A percentile compares a stretch with the other conserved stretches of the same genome.
Evolutionary conservation across 2,797 vertebrate species (phyloP).

Genomic region (Sebastes diaconus): DNA sequence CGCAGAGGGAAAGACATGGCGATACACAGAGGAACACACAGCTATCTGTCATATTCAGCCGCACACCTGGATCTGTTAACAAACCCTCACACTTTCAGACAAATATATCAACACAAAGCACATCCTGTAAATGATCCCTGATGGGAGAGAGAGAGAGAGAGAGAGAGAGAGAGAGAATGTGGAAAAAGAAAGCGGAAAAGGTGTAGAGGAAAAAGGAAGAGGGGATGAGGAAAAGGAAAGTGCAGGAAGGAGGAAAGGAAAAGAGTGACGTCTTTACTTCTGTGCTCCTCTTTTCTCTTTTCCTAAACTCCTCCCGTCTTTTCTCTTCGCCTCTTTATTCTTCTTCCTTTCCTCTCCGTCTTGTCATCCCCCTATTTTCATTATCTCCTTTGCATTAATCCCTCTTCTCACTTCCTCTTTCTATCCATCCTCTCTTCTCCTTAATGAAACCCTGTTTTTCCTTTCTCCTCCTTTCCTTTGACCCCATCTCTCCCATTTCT

Average conservation of each 20-base stretch:
- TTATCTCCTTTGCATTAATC: not conserved
- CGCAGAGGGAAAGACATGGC: not conserved
- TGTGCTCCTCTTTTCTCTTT: not conserved
- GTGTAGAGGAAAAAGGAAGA: no score
- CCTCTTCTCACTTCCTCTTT: not conserved
- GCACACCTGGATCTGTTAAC: conserved; percentile 21
- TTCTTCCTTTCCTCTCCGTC: no score
- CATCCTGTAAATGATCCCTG: not conserved
- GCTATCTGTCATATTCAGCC: conserved; percentile 24
- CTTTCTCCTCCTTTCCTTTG: not conserved
- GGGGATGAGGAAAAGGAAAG: not conserved
- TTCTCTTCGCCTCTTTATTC: no score
- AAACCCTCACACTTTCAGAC: not conserved
- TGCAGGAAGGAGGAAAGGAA: not conserved
- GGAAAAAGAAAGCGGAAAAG: not conserved
- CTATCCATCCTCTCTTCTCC: not conserved
- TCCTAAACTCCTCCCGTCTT: no score
- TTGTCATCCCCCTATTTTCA: not conserved
- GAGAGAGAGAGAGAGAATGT: no score
- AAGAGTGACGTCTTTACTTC: not conserved
- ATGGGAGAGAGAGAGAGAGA: not conserved
- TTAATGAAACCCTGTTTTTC: not conserved
- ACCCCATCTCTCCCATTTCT: not conserved
- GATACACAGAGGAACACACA: not conserved
- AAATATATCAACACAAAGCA: not conserved